Base-by-base conservation (phyloP, 2,113 vertebrate species). In the Engystomops pustulosus region DNA sequence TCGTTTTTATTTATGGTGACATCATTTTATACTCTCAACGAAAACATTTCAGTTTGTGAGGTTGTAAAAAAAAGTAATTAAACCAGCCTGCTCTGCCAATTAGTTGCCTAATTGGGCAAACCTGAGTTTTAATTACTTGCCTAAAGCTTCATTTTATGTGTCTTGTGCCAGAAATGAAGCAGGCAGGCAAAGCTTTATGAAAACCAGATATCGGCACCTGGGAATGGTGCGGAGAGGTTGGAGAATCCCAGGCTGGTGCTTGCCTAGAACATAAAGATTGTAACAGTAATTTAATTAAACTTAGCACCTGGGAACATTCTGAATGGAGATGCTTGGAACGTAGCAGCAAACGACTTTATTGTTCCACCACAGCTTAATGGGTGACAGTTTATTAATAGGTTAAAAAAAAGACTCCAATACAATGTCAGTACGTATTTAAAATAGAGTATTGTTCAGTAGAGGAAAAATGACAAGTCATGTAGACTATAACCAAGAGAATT, bases 91-190 rank as follows among this genome's bases (percentile, higher is more conserved):
- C 77, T 84, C 82, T 84, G 58, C 82, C 82, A 84, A 84, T 84
- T 78, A 84, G 82, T 55, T 69, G 82, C 62, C 82, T 84, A 84
- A 84, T 84, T 84, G 82, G 82, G 74, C 82, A 84, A 84, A 76
- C 82, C 60, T 78, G 72, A 69, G 45, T 84, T 84, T 84, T 84
- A 84, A 84, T 84, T 84, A 84, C 82, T 84, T 70, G 82, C 82
- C 82, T 84, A 78, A 84, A 84, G 82, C 72, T 78, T 84, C 32
- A 30, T 78, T 84, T 84, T 84, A 84, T 84, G 74, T 69, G 82
- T 53, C 82, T 78, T 84, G 74, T 41, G 82, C 82, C 82, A 84
- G 74, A 84, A 78, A 84, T 84, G 47, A 78, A 84, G 82, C 74
- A 84, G 74, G 74, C 82, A 67, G 81, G 47, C 47, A 76, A 53